These are phyloP conservation scores for Theocolax elegans DNA, from an alignment of 1,140 invertebrate genomes.

Conservation along the genomic window DNA sequence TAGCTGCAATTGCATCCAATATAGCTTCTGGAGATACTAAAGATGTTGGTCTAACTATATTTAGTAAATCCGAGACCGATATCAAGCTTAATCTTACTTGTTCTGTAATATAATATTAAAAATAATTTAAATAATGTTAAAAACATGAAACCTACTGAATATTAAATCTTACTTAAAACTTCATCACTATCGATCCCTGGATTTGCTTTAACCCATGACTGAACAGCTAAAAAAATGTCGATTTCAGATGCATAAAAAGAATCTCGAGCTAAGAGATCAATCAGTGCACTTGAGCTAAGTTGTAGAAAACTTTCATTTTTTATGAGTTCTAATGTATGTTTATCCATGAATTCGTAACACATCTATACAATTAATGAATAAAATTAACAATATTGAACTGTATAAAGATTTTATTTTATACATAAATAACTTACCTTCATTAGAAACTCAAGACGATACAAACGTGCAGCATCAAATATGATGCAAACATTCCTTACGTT, in stretches of 20 bases:
- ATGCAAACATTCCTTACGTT: conserved; percentile 90
- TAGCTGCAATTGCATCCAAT: conserved; percentile 91
- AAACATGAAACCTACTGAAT: conserved; percentile 14
- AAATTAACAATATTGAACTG: conserved; percentile 19
- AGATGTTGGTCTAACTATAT: conserved; percentile 85
- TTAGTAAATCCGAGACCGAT: conserved; percentile 86
- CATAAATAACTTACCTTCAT: conserved; percentile 65
- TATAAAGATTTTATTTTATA: conserved; percentile 13
- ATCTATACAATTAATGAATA: conserved; percentile 65
- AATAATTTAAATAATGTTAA: not conserved
- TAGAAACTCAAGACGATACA: conserved; percentile 76
- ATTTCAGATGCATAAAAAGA: conserved; percentile 97
- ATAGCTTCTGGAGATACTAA: conserved; percentile 90
- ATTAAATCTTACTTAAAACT: conserved; percentile 55
- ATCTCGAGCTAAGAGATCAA: conserved; percentile 88
- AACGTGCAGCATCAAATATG: conserved; percentile 89
- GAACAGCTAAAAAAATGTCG: conserved; percentile 92
- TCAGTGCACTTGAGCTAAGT: conserved; percentile 83
- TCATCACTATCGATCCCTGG: conserved; percentile 72
- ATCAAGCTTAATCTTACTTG: conserved; percentile 88
- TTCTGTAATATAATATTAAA: conserved; percentile 50
- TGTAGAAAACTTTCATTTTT: conserved; percentile 85
- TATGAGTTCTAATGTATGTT: conserved; percentile 86
- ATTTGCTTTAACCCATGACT: conserved; percentile 86
- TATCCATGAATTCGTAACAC: conserved; percentile 87